phyloP scores from a whole-genome alignment of 1,140 invertebrate genomes.

The Theocolax elegans region DNA sequence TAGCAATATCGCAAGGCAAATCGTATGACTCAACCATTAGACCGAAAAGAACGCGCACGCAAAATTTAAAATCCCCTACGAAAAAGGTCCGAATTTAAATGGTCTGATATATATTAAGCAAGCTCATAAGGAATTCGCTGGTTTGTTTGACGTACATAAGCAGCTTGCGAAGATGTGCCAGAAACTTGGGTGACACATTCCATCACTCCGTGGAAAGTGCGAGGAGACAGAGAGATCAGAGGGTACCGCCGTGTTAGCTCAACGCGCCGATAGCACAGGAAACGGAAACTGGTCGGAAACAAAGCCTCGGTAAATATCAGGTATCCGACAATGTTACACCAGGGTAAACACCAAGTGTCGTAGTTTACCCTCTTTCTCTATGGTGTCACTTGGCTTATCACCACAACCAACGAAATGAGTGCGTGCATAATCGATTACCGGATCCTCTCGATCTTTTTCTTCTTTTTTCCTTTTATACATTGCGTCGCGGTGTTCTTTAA shows the following conservation, averaged over 20 bases:
- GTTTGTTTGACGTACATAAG: conserved; percentile 35
- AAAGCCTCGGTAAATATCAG: conserved; percentile 62
- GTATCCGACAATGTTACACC: conserved; percentile 53
- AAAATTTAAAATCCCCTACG: too few relatives aligned
- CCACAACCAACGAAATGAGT: not conserved
- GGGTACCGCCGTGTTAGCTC: conserved; percentile 56
- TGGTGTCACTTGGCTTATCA: too few relatives aligned
- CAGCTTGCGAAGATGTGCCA: conserved; percentile 44
- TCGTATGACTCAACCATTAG: too few relatives aligned
- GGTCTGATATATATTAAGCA: too few relatives aligned
- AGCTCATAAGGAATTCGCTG: not conserved
- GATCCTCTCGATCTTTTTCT: too few relatives aligned
- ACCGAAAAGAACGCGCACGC: too few relatives aligned
- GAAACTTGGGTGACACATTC: conserved; percentile 45
- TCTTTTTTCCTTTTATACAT: too few relatives aligned
- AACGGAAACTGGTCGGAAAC: conserved; percentile 67
- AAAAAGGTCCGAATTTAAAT: too few relatives aligned
- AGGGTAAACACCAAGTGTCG: conserved; percentile 54
- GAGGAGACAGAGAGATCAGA: conserved; percentile 41
- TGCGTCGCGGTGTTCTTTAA: too few relatives aligned
- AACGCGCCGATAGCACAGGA: conserved; percentile 57
- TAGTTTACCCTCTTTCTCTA: too few relatives aligned
- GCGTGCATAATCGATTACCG: conserved; percentile 30
- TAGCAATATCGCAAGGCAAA: too few relatives aligned
- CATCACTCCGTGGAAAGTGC: conserved; percentile 30